A percentile compares a stretch with the other conserved stretches of the same genome.
Evolutionary conservation across 2,888 invertebrate species (phyloP).

Genomic region (Drosophila cognata): DNA sequence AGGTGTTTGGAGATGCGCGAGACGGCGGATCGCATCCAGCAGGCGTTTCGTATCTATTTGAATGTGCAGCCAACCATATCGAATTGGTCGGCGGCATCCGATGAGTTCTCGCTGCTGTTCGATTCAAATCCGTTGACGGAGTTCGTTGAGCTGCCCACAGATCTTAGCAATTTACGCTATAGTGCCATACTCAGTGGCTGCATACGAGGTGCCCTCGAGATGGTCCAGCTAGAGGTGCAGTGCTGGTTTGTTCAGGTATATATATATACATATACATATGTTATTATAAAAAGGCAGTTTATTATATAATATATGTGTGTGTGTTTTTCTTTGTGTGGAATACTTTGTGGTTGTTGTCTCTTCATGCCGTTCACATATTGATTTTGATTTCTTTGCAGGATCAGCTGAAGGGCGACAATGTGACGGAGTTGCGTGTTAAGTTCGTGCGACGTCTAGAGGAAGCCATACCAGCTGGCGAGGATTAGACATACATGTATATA

Average conservation of each 20-base stretch:
- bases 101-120: slow-evolving; percentile 98
- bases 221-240: slow-evolving; percentile 98
- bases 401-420: slow-evolving; percentile 96
- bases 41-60: slow-evolving; percentile 91
- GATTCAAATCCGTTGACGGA: slow-evolving; percentile 98
- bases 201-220: slow-evolving; percentile 97
- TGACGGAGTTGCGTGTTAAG: slow-evolving; percentile 97
- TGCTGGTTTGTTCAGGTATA: slow-evolving; percentile 94
- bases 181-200: slow-evolving; percentile 96
- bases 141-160: slow-evolving; percentile 97
- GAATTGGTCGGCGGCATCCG: slow-evolving; percentile 96
- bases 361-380: slow-evolving; percentile 18
- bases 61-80: slow-evolving; percentile 96
- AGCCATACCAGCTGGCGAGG: slow-evolving; percentile 99
- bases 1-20: slow-evolving; percentile 98
- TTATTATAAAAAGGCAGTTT: slow-evolving; percentile 8
- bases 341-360: slow-evolving; percentile 54
- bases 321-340: slow-evolving; percentile 40
- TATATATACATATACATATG: slow-evolving; percentile 11
- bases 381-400: slow-evolving; percentile 87
- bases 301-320: slow-evolving; percentile 8
- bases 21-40: slow-evolving; percentile 97
- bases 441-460: slow-evolving; percentile 98
- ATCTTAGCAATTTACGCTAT: slow-evolving; percentile 93
- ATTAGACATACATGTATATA: slow-evolving; percentile 86